A percentile compares a stretch with the other conserved stretches of the same genome.
Conservation (phyloP, 2,888 invertebrate genomes). For the Drosophila quinaria region DNA sequence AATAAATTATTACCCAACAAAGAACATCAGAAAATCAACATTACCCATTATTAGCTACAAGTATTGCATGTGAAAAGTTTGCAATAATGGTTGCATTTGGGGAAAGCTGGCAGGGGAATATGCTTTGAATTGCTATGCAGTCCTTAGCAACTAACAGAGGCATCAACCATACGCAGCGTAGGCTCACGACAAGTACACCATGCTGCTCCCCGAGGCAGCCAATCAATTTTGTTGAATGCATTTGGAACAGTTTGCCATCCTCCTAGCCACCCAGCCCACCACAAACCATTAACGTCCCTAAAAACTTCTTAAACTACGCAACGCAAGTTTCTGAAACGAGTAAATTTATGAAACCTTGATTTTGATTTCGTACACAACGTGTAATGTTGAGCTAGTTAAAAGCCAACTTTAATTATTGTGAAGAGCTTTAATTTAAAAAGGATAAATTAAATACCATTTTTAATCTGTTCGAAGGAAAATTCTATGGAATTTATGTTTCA, state of each 20-base stretch:
- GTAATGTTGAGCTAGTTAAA: too few species aligned
- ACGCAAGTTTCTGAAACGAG: too few species aligned
- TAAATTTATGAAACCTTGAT: too few species aligned
- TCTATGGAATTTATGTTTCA: too few species aligned
- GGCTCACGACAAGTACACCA: conserved; percentile 38
- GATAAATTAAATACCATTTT: too few species aligned
- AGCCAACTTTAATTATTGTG: too few species aligned
- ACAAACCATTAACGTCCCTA: too few species aligned
- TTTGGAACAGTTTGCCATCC: neutral
- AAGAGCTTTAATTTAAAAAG: too few species aligned
- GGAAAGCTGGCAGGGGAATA: conserved; percentile 7
- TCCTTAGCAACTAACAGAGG: conserved; percentile 5
- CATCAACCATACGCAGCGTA: conserved; percentile 40
- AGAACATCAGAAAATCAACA: conserved; percentile 18
- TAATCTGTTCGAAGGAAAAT: too few species aligned
- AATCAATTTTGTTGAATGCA: conserved; percentile 40
- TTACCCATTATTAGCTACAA: conserved; percentile 2
- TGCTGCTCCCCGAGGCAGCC: conserved; percentile 17
- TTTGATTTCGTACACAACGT: too few species aligned
- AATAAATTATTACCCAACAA: neutral
- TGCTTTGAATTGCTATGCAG: conserved; percentile 1
- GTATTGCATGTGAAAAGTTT: neutral
- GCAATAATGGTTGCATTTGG: conserved; percentile 9
- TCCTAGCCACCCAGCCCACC: too few species aligned
- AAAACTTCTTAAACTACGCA: too few species aligned